phyloP scores from a whole-genome alignment of 2,113 vertebrate species.

The Scomber colias region DNA sequence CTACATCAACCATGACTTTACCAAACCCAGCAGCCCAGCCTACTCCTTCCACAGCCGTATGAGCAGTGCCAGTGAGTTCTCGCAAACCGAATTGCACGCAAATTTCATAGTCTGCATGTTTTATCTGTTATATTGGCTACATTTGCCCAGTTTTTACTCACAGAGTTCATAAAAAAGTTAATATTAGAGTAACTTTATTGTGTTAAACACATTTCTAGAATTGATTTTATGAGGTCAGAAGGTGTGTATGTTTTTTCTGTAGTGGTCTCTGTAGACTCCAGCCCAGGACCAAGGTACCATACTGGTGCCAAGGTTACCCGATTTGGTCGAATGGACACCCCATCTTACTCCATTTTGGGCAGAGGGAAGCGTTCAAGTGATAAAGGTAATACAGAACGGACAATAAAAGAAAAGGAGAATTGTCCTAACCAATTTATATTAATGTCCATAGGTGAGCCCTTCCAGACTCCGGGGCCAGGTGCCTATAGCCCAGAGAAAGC shows the following conservation, averaged over 20 bases:
- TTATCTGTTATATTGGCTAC: background rate
- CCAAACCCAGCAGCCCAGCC: conserved; percentile 87
- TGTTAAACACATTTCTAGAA: background rate
- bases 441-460: conserved; percentile 50
- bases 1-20: conserved; percentile 89
- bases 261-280: conserved; percentile 86
- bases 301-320: conserved; percentile 88
- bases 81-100: background rate
- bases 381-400: conserved; percentile 53
- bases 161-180: background rate
- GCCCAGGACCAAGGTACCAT: conserved; percentile 90
- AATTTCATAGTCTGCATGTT: background rate
- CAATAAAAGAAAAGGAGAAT: background rate
- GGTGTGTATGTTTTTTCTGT: conserved; percentile 10
- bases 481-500: conserved; percentile 89
- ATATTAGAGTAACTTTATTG: background rate
- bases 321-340: conserved; percentile 87
- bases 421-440: background rate
- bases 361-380: conserved; percentile 74
- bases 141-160: background rate
- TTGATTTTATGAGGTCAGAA: background rate
- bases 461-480: conserved; percentile 89
- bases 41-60: conserved; percentile 86
- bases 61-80: conserved; percentile 79
- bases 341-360: conserved; percentile 90